Evolutionary conservation across 2,113 vertebrate genomes (phyloP).

Genomic region (Ranitomeya variabilis): DNA sequence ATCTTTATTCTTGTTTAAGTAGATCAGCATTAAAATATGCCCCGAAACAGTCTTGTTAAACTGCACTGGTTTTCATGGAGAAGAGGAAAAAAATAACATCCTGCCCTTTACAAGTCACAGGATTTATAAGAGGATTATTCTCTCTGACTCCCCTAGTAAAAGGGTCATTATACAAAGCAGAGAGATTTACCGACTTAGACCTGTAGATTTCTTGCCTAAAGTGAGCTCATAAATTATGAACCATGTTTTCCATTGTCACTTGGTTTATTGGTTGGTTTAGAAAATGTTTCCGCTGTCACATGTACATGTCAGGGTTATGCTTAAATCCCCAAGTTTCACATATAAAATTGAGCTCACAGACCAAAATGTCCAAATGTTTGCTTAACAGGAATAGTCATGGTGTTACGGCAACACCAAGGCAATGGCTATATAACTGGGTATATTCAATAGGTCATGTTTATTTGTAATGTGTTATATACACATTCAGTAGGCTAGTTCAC

Average conservation of each 20-base stretch:
- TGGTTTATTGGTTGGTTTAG: constrained; percentile 55
- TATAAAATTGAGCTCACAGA: constrained; percentile 12
- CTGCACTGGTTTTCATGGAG: constrained; percentile 49
- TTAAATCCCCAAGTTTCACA: constrained; percentile 34
- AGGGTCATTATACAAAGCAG: constrained; percentile 59
- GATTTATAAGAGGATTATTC: constrained; percentile 59
- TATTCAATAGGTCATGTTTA: background rate
- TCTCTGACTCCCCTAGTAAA: constrained; percentile 58
- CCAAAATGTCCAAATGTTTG: constrained; percentile 19
- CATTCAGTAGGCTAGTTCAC: background rate
- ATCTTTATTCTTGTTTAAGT: constrained; percentile 57
- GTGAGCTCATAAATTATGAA: constrained; percentile 58
- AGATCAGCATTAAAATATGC: constrained; percentile 56
- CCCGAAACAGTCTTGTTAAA: constrained; percentile 56
- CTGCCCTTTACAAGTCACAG: constrained; percentile 57
- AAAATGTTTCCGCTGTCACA: constrained; percentile 50
- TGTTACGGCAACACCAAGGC: background rate
- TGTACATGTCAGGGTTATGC: constrained; percentile 36
- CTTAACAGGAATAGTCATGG: background rate
- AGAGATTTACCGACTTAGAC: constrained; percentile 57
- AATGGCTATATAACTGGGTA: background rate
- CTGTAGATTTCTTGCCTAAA: constrained; percentile 58
- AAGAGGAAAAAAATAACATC: constrained; percentile 57
- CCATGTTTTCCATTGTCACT: constrained; percentile 58
- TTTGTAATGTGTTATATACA: background rate